Base-by-base conservation (phyloP, 2,113 vertebrate genomes). In the Charadrius vociferus region DNA sequence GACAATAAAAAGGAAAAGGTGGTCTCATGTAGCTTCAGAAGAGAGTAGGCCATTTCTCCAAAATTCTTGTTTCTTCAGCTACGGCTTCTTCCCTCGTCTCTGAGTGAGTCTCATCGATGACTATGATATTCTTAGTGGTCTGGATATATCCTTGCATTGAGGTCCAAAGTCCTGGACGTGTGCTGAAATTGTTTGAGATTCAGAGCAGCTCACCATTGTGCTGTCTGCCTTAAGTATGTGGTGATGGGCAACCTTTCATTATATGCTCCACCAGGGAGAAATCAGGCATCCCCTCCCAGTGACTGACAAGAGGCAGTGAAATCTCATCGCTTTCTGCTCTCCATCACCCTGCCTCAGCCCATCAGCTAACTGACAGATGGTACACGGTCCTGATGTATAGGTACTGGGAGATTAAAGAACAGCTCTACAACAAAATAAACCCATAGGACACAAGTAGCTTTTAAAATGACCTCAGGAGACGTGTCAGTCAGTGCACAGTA, bases 341-440 rank as follows among this genome's bases (percentile, higher is more conserved):
- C 85, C 37, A 50, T 90, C 75, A 93, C 36, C 41, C 62, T 95
- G 77, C 78, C 61, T 94, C 81, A 86, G 59, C 80, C 68, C 72
- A 67, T 94, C 89, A 94, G 74, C 87, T 94, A 58, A 58, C 66
- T 92, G 84, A 94, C 85, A 95, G 89, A 56, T 79, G 80, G 81
- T 56, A 72, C 62, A 47, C 0, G 4, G 43, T 83, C 82, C 66
- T 93, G 85, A 93, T 81, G 52, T 88, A 63, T 79, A 86, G 89
- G 67, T 75, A 50, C 41, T 90, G 79, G 65, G 77, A 88, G 89
- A 91, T 95, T 82, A 87, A 88, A 85, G 94, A 90, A 87, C 87
- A 93, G 23, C 39, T 96, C 59, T 45, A 52, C 52, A 49, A 45
- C 91, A 94, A 96, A 94, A 95, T 91, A 92, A 94, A 84, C 71